Conservation (phyloP, 2,888 invertebrate species). For the Pseudococcus longispinus region DNA sequence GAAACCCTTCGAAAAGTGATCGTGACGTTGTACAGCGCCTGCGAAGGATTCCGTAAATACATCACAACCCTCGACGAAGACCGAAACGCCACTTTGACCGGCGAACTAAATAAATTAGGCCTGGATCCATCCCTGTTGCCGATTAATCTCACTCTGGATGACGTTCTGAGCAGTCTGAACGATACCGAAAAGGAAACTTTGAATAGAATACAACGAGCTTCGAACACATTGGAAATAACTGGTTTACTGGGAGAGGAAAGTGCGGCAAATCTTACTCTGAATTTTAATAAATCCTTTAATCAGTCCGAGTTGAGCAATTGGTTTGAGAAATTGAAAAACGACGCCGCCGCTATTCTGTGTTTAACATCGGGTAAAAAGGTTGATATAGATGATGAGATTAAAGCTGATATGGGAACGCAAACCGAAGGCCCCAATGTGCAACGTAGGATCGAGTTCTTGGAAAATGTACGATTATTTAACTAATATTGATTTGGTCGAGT, state of each 20-base stretch:
- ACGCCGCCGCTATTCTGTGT: slow-evolving; percentile 75
- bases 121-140: not conserved
- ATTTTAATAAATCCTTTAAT: slow-evolving; percentile 61
- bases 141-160: not conserved
- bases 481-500: too few species aligned
- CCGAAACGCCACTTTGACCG: slow-evolving; percentile 56
- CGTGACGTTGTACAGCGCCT: slow-evolving; percentile 53
- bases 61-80: slow-evolving; percentile 57
- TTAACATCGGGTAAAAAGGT: slow-evolving; percentile 63
- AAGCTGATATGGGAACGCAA: not conserved
- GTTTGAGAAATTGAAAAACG: slow-evolving; percentile 71
- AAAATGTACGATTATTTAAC: not conserved
- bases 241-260: slow-evolving; percentile 71
- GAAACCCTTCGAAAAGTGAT: slow-evolving; percentile 57
- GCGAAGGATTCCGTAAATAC: slow-evolving; percentile 57
- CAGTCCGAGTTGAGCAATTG: slow-evolving; percentile 74
- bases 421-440: not conserved
- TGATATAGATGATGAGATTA: not conserved
- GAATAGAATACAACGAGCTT: slow-evolving; percentile 72
- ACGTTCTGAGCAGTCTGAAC: not conserved
- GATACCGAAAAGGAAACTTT: slow-evolving; percentile 22
- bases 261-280: slow-evolving; percentile 61
- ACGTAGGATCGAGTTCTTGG: not conserved
- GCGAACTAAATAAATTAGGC: slow-evolving; percentile 61
- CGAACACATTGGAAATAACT: slow-evolving; percentile 70